Evolutionary conservation across 2,113 vertebrate species (phyloP).

Genomic region (Turnix velox): DNA sequence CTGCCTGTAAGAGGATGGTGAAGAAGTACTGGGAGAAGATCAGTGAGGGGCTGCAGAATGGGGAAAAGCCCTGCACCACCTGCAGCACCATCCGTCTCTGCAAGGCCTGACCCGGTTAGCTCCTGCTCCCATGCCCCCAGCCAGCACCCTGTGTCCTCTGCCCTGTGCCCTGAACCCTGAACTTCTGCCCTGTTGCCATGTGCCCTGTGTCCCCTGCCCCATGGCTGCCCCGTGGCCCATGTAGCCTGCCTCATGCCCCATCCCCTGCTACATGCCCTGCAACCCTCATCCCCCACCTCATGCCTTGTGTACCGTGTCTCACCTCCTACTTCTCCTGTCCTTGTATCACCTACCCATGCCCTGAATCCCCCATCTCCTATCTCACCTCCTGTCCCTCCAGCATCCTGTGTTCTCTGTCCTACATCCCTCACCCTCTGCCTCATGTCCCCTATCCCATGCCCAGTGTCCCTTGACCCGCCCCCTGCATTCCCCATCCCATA

Average conservation of each 20-base stretch:
- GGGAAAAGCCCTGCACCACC: neutral
- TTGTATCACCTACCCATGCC: too few relatives aligned
- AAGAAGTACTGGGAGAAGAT: neutral
- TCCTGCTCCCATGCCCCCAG: too few relatives aligned
- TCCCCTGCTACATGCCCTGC: too few relatives aligned
- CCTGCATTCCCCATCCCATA: neutral
- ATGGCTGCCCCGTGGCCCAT: too few relatives aligned
- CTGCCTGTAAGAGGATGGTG: neutral
- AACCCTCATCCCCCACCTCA: neutral
- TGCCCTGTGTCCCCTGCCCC: neutral
- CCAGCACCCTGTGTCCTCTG: too few relatives aligned
- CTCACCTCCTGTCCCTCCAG: neutral
- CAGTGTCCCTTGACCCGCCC: neutral
- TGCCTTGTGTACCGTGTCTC: neutral
- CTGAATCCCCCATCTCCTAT: neutral
- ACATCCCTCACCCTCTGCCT: neutral
- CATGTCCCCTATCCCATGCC: neutral
- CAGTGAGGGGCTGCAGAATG: neutral
- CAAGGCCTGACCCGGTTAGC: neutral
- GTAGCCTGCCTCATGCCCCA: neutral
- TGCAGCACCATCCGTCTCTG: neutral
- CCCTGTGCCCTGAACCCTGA: neutral
- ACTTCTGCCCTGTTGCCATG: too few relatives aligned
- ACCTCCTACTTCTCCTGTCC: too few relatives aligned
- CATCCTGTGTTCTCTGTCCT: too few relatives aligned